Conservation (phyloP, 2,888 invertebrate species). For the Orthosia gracilis region DNA sequence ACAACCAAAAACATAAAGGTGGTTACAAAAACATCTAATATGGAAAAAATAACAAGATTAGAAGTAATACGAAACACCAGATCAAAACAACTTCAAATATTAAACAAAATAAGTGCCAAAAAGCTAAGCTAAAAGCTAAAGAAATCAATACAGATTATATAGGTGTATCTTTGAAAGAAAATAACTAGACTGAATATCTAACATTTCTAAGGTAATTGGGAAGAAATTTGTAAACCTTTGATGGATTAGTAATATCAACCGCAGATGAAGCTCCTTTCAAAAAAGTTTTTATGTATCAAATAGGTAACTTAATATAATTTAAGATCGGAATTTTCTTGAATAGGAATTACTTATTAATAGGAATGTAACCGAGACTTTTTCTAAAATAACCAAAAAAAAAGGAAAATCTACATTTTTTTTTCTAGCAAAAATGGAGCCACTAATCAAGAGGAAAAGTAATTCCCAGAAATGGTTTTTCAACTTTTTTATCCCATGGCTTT, state of each 20-base stretch:
- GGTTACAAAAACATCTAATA: background rate
- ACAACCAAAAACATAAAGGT: too few species aligned
- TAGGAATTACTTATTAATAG: background rate
- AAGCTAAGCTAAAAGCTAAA: background rate
- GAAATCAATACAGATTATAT: background rate
- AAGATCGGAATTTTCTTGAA: background rate
- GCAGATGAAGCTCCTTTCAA: background rate
- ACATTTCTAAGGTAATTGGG: background rate
- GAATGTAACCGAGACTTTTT: too few species aligned
- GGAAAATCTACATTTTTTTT: too few species aligned
- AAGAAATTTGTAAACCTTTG: background rate
- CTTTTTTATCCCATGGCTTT: too few species aligned
- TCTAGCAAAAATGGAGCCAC: too few species aligned
- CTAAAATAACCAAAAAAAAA: too few species aligned
- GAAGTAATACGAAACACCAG: background rate
- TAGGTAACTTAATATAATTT: background rate
- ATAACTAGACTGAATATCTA: background rate
- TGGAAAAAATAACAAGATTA: background rate
- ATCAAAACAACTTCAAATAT: background rate
- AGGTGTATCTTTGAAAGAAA: background rate
- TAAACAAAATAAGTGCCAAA: background rate
- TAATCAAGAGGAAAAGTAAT: too few species aligned
- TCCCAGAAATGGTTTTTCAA: too few species aligned
- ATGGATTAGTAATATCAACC: slow-evolving; percentile 10
- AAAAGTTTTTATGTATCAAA: background rate